Base-by-base conservation (phyloP, 2,113 vertebrate species). In the Geococcyx californianus region DNA sequence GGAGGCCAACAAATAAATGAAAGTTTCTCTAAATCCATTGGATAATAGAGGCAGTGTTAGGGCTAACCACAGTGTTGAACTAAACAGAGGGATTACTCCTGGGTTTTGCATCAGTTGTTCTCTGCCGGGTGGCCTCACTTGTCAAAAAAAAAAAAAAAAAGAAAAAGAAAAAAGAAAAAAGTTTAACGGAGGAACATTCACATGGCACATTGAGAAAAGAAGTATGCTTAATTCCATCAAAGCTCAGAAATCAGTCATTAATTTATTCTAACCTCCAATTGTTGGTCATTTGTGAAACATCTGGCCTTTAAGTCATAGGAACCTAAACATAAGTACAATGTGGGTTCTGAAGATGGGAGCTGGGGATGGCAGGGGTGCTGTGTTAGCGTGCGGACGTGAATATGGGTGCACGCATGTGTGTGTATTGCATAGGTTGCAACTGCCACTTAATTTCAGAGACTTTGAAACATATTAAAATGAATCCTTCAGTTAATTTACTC, bases 221-320 rank as follows among this genome's bases (percentile, higher is more conserved):
- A 99, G 98, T 98, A 98, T 98, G 98, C 98, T 98, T 99, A 99
- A 99, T 99, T 98, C 99, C 99, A 99, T 99, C 99, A 99, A 99
- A 99, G 99, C 99, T 98, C 97, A 98, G 98, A 99, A 99, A 99
- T 99, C 98, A 98, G 98, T 98, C 98, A 99, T 99, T 99, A 99
- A 99, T 99, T 99, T 99, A 99, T 99, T 99, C 99, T 97, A 97
- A 96, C 98, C 97, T 98, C 97, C 98, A 92, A 98, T 98, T 99
- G 98, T 99, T 98, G 98, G 98, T 98, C 96, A 98, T 98, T 99
- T 99, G 98, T 98, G 98, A 98, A 99, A 98, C 99, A 99, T 99
- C 99, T 99, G 98, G 98, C 98, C 98, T 97, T 97, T 94, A 96
- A 97, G 98, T 97, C 98, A 94, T 96, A 97, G 97, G 97, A 98